Conservation (phyloP, 2,888 invertebrate genomes). For the Patella ulyssiponensis region DNA sequence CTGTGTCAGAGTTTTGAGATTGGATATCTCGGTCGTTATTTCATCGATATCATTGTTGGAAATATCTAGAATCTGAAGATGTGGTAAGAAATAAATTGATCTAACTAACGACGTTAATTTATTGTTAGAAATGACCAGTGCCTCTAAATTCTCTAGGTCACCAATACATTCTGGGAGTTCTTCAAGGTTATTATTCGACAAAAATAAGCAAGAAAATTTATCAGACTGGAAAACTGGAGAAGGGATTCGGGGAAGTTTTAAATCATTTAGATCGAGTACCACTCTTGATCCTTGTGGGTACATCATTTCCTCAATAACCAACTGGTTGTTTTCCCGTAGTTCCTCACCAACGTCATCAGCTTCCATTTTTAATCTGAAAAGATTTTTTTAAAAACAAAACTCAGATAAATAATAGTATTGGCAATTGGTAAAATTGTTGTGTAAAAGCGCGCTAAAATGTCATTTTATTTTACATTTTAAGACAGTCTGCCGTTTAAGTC, state of each 20-base stretch:
- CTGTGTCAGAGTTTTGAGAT: slow-evolving; percentile 50
- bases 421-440: no score
- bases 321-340: slow-evolving; percentile 37
- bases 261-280: slow-evolving; percentile 50
- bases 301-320: slow-evolving; percentile 44
- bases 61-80: slow-evolving; percentile 56
- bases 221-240: slow-evolving; percentile 44
- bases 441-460: no score
- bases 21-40: slow-evolving; percentile 52
- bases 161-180: slow-evolving; percentile 57
- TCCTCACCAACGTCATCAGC: slow-evolving; percentile 16
- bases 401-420: no score
- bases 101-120: slow-evolving; percentile 50
- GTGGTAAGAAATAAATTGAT: slow-evolving; percentile 48
- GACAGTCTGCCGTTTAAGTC: no score
- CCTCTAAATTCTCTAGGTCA: slow-evolving; percentile 52
- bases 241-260: slow-evolving; percentile 47
- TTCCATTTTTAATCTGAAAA: background rate
- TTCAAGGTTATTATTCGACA: slow-evolving; percentile 59
- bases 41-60: slow-evolving; percentile 61
- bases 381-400: no score
- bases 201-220: slow-evolving; percentile 52
- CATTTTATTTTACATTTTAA: no score
- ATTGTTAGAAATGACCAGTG: slow-evolving; percentile 55
- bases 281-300: slow-evolving; percentile 48